Evolutionary conservation across 2,113 vertebrate genomes (phyloP), one percentile per base, ranked within the genome.

Genomic region (Propithecus coquereli): DNA sequence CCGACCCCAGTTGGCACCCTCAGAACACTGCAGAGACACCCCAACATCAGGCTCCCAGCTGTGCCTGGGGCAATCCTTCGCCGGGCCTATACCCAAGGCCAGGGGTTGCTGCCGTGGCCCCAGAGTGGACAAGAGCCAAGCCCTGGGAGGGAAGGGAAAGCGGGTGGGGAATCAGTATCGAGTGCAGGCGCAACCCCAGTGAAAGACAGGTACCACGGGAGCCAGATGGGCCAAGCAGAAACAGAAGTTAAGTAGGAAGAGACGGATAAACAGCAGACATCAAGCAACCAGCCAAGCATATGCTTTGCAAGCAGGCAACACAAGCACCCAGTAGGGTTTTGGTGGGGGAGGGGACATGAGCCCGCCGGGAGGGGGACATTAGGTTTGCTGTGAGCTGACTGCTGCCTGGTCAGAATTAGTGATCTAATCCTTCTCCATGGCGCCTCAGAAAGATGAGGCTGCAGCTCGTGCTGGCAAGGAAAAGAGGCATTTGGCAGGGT

Each of bases 221-320:
- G 95, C 98, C 98, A 99, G 98, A 99, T 99, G 98, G 98, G 98
- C 98, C 97, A 94, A 82, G 32, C 95, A 96, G 98, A 98, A 98
- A 98, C 98, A 99, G 98, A 99, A 98, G 98, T 98, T 99, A 98
- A 98, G 98, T 98, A 93, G 96, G 97, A 99, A 98, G 98, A 98
- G 98, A 98, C 97, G 89, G 98, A 98, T 99, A 98, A 99, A 99
- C 98, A 99, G 98, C 98, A 98, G 98, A 98, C 98, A 98, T 76
- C 94, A 96, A 98, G 98, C 98, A 98, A 98, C 98, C 98, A 98
- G 97, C 91, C 45, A 91, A 98, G 93, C 98, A 99, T 99, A 99
- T 99, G 98, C 97, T 98, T 95, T 4, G 43, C 3, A n/a, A 97
- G 96, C 97, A 93, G 96, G 97, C 98, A 52, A 90, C 96, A 96